Evolutionary conservation across 2,888 invertebrate species (phyloP), one percentile per base, ranked within the genome.

Genomic region (Ectropis crepuscularia): DNA sequence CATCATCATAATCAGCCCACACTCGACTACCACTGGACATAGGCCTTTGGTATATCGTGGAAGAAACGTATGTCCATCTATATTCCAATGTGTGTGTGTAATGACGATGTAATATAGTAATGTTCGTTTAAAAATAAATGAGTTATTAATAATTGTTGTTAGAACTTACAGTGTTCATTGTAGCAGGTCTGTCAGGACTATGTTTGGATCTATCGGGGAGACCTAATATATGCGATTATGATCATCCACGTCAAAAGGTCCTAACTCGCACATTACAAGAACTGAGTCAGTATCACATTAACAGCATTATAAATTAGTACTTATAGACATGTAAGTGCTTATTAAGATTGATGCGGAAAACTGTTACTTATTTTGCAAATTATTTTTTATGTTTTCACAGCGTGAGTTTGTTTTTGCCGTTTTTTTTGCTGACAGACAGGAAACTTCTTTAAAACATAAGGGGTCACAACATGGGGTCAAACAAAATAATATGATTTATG

Each of bases 131-230:
- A 28, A 28, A 28, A 28, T 28, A 28, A 28, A 43, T 43, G 5
- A 43, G 2, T 43, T n/a, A n/a, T 43, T 43, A 6, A 37, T 37
- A n/a, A 49, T n/a, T 37, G 6, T 6, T 16, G 16, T 16, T 7
- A 16, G 38, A 61, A 77, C 78, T 80, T 70, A 80, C 79, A 57
- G 74, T 72, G 73, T 80, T 80, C 79, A 80, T 80, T 54, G 71
- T 74, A 61, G 69, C 61, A 53, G 51, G 57, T 64, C 55, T 72
- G 63, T 68, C 12, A 51, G 60, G 55, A 73, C 63, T 69, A 70
- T 75, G 77, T 62, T 61, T 48, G 41, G 59, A 16, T 53, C 49
- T 51, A n/a, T 8, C 50, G 9, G 41, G 38, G 57, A 59, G 60
- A 42, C 43, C 54, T 68, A 74, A 72, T 78, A 62, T 70, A 72